A percentile compares a stretch with the other conserved stretches of the same genome.
phyloP scores from a whole-genome alignment of 2,113 vertebrate species.

The Xenopus tropicalis region DNA sequence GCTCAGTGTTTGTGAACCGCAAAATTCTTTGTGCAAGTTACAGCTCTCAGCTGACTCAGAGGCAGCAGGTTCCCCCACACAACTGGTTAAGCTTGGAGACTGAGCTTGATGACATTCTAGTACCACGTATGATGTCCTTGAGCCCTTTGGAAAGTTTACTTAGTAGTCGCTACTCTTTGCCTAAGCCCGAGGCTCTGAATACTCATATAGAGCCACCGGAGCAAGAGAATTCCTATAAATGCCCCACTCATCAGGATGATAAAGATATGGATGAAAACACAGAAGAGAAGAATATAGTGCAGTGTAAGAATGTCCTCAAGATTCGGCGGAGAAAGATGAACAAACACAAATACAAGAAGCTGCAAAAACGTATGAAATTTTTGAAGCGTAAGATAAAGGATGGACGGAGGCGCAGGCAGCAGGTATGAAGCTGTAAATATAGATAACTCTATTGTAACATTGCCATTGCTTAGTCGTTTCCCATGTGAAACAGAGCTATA shows the following conservation, averaged over 20 bases:
- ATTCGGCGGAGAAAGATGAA: conserved; percentile 91
- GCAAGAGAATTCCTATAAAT: conserved; percentile 5
- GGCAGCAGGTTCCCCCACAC: conserved; percentile 55
- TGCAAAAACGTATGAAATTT: conserved; percentile 81
- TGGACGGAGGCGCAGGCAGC: conserved; percentile 69
- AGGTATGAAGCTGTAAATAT: conserved; percentile 53
- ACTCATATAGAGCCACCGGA: conserved; percentile 19
- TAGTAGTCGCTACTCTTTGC: conserved; percentile 72
- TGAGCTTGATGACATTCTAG: conserved; percentile 81
- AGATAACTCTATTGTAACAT: background rate
- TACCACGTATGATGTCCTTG: conserved; percentile 86
- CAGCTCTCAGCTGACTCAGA: conserved; percentile 61
- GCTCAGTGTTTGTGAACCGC: conserved; percentile 26
- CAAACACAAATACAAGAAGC: conserved; percentile 85
- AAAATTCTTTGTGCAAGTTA: conserved; percentile 40
- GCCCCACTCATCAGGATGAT: conserved; percentile 37
- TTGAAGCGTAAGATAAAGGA: conserved; percentile 69
- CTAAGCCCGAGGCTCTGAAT: conserved; percentile 49
- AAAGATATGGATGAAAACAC: conserved; percentile 51
- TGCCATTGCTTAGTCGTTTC: no score
- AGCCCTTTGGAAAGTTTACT: conserved; percentile 92
- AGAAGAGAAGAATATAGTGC: conserved; percentile 24
- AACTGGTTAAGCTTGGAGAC: conserved; percentile 65
- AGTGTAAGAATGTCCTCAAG: conserved; percentile 83
- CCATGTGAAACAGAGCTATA: no score